phyloP scores from a whole-genome alignment of 2,113 vertebrate species.

The Daboia siamensis region DNA sequence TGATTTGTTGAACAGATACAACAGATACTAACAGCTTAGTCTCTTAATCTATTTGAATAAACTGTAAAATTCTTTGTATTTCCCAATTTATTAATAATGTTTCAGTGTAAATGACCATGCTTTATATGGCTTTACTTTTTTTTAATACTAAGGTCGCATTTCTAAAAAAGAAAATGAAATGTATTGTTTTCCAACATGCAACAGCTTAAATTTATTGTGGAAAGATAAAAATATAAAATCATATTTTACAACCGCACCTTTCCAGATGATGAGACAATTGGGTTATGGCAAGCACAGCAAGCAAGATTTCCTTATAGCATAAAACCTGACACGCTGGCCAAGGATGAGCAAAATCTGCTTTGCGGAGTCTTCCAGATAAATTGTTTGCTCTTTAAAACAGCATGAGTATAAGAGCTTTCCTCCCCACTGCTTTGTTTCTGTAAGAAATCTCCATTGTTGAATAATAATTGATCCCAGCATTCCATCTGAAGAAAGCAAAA shows the following conservation, averaged over 20 bases:
- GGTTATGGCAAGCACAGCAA: slow-evolving; percentile 27
- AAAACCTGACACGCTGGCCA: slow-evolving; percentile 17
- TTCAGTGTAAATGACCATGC: neutral
- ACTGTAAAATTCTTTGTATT: neutral
- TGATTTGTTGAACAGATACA: neutral
- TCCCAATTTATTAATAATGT: neutral
- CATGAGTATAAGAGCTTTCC: slow-evolving; percentile 23
- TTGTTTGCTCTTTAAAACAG: slow-evolving; percentile 25
- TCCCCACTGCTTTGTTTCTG: slow-evolving; percentile 38
- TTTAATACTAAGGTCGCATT: neutral
- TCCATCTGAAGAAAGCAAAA: slow-evolving; percentile 38
- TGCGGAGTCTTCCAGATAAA: slow-evolving; percentile 38
- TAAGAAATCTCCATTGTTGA: slow-evolving; percentile 35
- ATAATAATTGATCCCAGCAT: slow-evolving; percentile 58
- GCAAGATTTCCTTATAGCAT: slow-evolving; percentile 19
- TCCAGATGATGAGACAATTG: slow-evolving; percentile 35
- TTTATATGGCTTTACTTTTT: neutral
- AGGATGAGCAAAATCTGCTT: slow-evolving; percentile 33
- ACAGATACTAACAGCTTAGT: neutral
- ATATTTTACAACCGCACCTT: slow-evolving; percentile 43
- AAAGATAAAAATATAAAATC: slow-evolving; percentile 34
- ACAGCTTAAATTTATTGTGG: slow-evolving; percentile 41
- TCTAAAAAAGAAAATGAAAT: neutral
- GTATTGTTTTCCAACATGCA: slow-evolving; percentile 26
- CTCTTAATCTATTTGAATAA: neutral